Conservation (phyloP, 2,797 vertebrate genomes). For the Phalloptychus januarius region DNA sequence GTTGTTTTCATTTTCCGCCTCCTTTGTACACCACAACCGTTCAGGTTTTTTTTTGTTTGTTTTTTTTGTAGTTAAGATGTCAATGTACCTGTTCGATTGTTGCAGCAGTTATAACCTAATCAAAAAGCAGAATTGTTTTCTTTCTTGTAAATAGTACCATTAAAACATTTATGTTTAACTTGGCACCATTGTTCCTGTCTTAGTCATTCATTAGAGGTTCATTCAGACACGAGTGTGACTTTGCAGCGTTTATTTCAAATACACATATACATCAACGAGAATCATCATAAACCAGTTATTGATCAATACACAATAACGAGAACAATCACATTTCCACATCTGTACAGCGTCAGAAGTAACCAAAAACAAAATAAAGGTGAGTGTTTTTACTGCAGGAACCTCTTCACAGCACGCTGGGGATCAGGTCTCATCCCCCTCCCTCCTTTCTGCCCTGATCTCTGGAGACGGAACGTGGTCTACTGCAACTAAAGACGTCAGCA, state of each 20-base stretch:
- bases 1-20: conserved; percentile 74
- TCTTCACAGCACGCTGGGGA: conserved; percentile 21
- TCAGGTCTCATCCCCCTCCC: background rate
- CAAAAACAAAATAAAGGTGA: conserved; percentile 49
- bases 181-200: conserved; percentile 65
- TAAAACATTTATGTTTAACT: conserved; percentile 88
- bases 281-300: conserved; percentile 93
- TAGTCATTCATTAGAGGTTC: conserved; percentile 11
- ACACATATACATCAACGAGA: conserved; percentile 95
- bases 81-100: conserved; percentile 81
- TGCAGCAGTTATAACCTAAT: conserved; percentile 81
- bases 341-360: conserved; percentile 84
- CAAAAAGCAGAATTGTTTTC: conserved; percentile 80
- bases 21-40: conserved; percentile 76
- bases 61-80: conserved; percentile 78
- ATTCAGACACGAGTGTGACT: conserved; percentile 48
- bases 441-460: conserved; percentile 4
- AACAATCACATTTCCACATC: conserved; percentile 94
- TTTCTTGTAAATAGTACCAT: conserved; percentile 88
- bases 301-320: conserved; percentile 92
- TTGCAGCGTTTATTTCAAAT: conserved; percentile 98
- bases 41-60: conserved; percentile 69
- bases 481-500: conserved; percentile 55
- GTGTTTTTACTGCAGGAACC: conserved; percentile 72
- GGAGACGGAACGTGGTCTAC: conserved; percentile 43